A percentile compares a stretch with the other conserved stretches of the same genome.
Conservation (phyloP, 2,113 vertebrate genomes). For the Lepus americanus region DNA sequence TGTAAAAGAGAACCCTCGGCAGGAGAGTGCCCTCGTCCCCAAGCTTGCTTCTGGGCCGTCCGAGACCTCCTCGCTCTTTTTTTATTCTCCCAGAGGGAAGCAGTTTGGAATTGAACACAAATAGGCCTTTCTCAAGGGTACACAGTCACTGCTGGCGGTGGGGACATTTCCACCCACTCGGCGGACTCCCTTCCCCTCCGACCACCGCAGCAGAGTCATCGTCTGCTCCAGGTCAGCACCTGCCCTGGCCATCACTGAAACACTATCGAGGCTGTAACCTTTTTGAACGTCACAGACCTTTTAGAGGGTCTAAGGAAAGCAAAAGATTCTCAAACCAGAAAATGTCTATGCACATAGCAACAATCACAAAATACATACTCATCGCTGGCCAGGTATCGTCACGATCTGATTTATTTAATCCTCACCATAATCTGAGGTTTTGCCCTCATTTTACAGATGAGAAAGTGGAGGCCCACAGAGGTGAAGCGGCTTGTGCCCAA, state of each 20-base stretch:
- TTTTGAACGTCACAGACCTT: not conserved
- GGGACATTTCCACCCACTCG: not conserved
- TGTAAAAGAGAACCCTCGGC: not conserved
- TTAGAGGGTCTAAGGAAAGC: not conserved
- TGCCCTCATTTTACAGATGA: not conserved
- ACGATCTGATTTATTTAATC: not conserved
- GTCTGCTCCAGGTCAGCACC: not conserved
- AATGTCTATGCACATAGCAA: not conserved
- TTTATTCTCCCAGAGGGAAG: not conserved
- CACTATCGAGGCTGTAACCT: not conserved
- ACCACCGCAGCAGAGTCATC: not conserved
- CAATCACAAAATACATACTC: not conserved
- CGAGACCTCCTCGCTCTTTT: not conserved
- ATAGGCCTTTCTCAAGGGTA: not conserved
- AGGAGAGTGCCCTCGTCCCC: not conserved
- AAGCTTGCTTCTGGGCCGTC: not conserved
- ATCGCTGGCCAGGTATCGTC: not conserved
- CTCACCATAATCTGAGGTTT: not conserved
- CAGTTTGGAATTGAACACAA: not conserved
- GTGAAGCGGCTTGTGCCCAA: not conserved
- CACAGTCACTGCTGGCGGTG: not conserved
- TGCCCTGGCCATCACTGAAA: not conserved
- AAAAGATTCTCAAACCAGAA: not conserved
- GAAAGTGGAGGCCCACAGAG: not conserved
- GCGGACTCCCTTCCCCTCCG: not conserved